These are phyloP conservation scores for Pachyrhynchus sulphureomaculatus DNA, from an alignment of 1,140 invertebrate genomes.

Conservation along the genomic window DNA sequence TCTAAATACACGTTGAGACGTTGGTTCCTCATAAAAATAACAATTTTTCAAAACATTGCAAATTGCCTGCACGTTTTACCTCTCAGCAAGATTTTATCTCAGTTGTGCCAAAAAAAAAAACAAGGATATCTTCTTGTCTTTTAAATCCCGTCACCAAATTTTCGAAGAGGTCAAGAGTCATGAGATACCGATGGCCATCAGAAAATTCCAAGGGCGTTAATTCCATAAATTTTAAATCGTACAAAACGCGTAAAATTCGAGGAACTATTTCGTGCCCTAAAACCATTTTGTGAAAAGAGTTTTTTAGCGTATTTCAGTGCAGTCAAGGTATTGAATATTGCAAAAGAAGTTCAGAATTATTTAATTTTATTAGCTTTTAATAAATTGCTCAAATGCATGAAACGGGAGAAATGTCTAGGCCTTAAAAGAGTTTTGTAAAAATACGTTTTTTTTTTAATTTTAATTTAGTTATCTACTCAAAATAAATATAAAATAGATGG, in stretches of 20 bases:
- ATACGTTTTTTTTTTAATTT: too few species aligned
- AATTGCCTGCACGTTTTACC: too few species aligned
- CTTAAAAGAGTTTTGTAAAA: too few species aligned
- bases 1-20: too few species aligned
- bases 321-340: not conserved
- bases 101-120: too few species aligned
- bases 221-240: constrained; percentile 15
- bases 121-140: not conserved
- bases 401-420: too few species aligned
- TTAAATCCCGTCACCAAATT: constrained; percentile 12
- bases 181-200: constrained; percentile 20
- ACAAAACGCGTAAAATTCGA: constrained; percentile 11
- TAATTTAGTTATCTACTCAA: too few species aligned
- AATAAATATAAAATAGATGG: too few species aligned
- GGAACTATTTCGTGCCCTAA: constrained; percentile 9
- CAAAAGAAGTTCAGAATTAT: not conserved
- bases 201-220: constrained; percentile 12
- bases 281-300: not conserved
- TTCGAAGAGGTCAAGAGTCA: constrained; percentile 12
- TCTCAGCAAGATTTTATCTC: too few species aligned
- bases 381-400: too few species aligned
- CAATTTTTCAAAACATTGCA: too few species aligned
- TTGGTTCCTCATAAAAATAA: too few species aligned
- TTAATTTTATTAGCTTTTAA: not conserved
- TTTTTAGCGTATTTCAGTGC: not conserved